Conservation (phyloP, 1,140 invertebrate genomes). For the Patella vulgata region DNA sequence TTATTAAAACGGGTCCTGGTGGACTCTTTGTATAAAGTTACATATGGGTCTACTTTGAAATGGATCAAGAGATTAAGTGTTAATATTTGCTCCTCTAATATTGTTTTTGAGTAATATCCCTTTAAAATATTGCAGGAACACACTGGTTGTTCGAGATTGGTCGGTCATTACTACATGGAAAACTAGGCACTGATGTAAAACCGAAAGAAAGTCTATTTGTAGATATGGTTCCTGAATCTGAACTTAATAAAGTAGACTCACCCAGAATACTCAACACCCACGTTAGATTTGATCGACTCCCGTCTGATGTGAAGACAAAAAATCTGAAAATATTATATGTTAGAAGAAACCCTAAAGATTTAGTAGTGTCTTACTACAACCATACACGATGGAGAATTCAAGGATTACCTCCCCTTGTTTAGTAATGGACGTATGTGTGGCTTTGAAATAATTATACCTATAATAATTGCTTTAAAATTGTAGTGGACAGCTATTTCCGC, state of each 20-base stretch:
- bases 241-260: slow-evolving; percentile 15
- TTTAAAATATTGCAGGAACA: slow-evolving; percentile 20
- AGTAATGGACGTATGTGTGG: not conserved
- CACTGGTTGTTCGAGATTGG: slow-evolving; percentile 42
- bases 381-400: slow-evolving; percentile 22
- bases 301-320: slow-evolving; percentile 16
- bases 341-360: slow-evolving; percentile 43
- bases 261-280: slow-evolving; percentile 38
- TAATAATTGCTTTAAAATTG: no score
- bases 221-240: slow-evolving; percentile 18
- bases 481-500: no score
- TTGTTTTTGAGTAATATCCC: no score
- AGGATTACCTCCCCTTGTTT: slow-evolving; percentile 15
- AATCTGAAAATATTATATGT: slow-evolving; percentile 36
- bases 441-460: no score
- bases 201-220: slow-evolving; percentile 32
- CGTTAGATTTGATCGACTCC: slow-evolving; percentile 17
- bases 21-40: no score
- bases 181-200: slow-evolving; percentile 3
- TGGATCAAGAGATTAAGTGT: no score
- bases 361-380: slow-evolving; percentile 42
- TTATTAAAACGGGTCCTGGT: no score
- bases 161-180: slow-evolving; percentile 23
- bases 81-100: no score
- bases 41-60: no score